Evolutionary conservation across 2,888 invertebrate genomes (phyloP), one percentile per base, ranked within the genome.

Genomic region (Copidosoma aretas): DNA sequence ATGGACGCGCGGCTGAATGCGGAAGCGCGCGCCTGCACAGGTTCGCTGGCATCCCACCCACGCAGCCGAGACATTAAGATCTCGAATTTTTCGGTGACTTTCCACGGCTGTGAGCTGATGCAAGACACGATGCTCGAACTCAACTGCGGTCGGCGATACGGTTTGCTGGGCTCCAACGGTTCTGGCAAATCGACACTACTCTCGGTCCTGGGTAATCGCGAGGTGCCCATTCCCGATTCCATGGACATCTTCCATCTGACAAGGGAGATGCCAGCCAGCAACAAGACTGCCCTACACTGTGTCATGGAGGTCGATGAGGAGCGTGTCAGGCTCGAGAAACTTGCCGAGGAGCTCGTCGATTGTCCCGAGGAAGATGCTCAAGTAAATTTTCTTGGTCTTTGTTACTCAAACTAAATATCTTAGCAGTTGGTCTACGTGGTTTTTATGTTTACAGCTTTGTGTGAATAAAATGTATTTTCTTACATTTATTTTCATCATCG

Each of bases 261-360:
- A 14, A 89, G 98, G 60, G 99, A 99, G 86, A 98, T 98, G 91
- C 93, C 97, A 0, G 98, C 99, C n/a, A 95, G 95, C 71, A 94
- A 97, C 79, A 98, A 98, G 86, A 91, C 94, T 15, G 99, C 99
- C 3, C 86, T 99, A 64, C 88, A 96, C 82, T 95, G 96, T 83
- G 99, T 99, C 49, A 95, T 98, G 93, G 98, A 99, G 84, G 99
- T 99, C 0, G 99, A 99, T 79, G 91, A 94, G 79, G 98, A 98
- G 81, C 88, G 98, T 64, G 87, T 95, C 64, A 88, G 93, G 73
- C 86, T 99, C 61, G 99, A 99, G 83, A 91, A 91, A 81, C 87
- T 98, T 58, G 97, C 97, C 0, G 99, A 99, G 79, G 90, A 92
- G 78, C 86, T 99, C 72, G 92, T 93, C 0, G 89, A 92, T 54